Percentiles rank a stretch among this genome's conserved stretches.
Evolutionary conservation across 2,113 vertebrate genomes (phyloP).

Genomic region (Lepus timidus): DNA sequence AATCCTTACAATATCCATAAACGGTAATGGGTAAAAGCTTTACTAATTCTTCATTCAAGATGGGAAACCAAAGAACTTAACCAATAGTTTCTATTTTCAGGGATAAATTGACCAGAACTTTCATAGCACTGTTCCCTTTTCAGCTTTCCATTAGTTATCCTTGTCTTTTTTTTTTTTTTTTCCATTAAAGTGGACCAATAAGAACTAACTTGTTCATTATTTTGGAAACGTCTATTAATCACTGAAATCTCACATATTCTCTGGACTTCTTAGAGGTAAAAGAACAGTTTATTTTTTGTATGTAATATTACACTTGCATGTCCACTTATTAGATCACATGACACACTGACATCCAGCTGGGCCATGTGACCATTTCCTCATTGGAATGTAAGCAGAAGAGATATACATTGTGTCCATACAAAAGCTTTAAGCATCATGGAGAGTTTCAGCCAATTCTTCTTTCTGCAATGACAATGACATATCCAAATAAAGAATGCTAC

Average conservation of each 20-base stretch:
- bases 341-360: neutral
- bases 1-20: neutral
- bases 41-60: constrained; percentile 35
- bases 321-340: neutral
- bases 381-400: neutral
- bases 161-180: neutral
- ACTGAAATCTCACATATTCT: neutral
- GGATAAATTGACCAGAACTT: neutral
- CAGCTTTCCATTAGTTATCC: neutral
- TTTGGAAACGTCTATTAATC: constrained; percentile 12
- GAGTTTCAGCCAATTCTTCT: neutral
- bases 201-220: constrained; percentile 12
- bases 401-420: neutral
- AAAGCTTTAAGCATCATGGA: neutral
- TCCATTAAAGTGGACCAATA: neutral
- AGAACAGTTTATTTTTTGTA: neutral
- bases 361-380: neutral
- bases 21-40: neutral
- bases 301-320: neutral
- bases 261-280: neutral
- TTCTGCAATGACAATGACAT: neutral
- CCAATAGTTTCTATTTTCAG: neutral
- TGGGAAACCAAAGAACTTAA: neutral
- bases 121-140: neutral
- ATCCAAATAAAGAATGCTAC: neutral